A percentile compares a stretch with the other conserved stretches of the same genome.
Evolutionary conservation across 2,113 vertebrate species (phyloP).

Genomic region (Aldabrachelys gigantea): DNA sequence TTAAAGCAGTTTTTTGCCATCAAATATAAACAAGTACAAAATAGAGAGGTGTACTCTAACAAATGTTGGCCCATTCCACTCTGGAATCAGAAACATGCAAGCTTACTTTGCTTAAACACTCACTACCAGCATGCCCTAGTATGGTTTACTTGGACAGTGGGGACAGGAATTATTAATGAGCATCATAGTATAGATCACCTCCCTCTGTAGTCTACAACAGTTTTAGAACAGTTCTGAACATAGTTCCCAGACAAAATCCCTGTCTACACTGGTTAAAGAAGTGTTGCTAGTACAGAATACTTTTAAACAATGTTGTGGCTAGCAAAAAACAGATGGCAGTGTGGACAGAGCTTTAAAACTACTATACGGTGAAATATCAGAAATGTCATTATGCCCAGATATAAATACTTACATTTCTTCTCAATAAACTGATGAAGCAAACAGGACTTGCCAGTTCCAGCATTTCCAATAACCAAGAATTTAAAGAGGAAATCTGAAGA

Average conservation of each 20-base stretch:
- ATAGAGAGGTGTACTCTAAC: neutral
- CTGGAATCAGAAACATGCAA: neutral
- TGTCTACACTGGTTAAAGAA: neutral
- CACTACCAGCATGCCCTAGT: neutral
- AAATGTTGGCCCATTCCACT: neutral
- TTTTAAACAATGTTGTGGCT: neutral
- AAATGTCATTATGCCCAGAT: neutral
- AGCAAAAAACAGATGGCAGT: rapidly evolving
- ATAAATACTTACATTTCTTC: conserved; percentile 82
- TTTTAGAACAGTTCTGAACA: neutral
- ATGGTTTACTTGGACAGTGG: neutral
- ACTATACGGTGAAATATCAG: neutral
- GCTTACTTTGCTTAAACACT: neutral
- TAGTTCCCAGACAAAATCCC: neutral
- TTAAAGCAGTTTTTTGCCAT: neutral
- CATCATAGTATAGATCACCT: neutral
- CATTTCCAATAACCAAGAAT: conserved; percentile 86
- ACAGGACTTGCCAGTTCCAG: conserved; percentile 85
- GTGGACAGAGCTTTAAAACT: neutral
- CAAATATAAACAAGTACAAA: neutral
- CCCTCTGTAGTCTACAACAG: neutral
- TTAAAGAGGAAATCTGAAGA: conserved; percentile 84
- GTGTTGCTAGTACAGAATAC: neutral
- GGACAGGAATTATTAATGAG: neutral
- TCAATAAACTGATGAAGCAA: conserved; percentile 85